Evolutionary conservation across 2,888 invertebrate genomes (phyloP), one percentile per base, ranked within the genome.

Genomic region (Buathra laborator): DNA sequence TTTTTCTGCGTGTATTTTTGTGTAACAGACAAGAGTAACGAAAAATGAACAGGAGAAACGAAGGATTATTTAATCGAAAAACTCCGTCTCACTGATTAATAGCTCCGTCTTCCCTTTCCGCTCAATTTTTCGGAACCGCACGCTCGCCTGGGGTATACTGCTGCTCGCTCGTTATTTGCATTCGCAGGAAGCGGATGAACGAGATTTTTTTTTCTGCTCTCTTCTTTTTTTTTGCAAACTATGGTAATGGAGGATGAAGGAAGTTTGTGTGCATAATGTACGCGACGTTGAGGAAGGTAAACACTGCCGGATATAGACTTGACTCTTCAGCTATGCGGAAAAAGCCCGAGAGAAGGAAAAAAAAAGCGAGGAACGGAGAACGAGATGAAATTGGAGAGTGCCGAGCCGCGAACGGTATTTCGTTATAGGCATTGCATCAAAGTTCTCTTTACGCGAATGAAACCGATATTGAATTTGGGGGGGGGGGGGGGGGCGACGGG

Each of bases 361-460:
- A 44, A 16, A 46, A 37, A 56, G 6, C 62, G 44, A n/a, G 43
- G 51, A 19, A 2, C 1, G 7, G 46, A 59, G 56, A 66, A 72
- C 74, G 68, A 74, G 68, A 72, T 51, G 70, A 53, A 82, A 66
- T 56, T 24, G 19, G 37, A 62, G 48, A 56, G 76, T 70, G 64
- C 64, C 59, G 74, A 9, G 56, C 64, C 59, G 74, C 12, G 56
- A 56, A 62, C 46, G 16, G 77, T 72, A 83, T 81, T 78, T 85
- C 86, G 85, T 83, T 85, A 85, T 81, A 83, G 85, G 76, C 81
- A 81, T 85, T 85, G 79, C 76, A 82, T 85, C 75, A 81, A 83
- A 81, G 64, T 83, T 81, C 68, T 79, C 85, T 83, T 71, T 85
- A 78, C 72, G 74, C 75, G 74, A 85, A 79, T 67, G 72, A 66